Base-by-base conservation (phyloP, 2,113 vertebrate species). In the Vicugna pacos region DNA sequence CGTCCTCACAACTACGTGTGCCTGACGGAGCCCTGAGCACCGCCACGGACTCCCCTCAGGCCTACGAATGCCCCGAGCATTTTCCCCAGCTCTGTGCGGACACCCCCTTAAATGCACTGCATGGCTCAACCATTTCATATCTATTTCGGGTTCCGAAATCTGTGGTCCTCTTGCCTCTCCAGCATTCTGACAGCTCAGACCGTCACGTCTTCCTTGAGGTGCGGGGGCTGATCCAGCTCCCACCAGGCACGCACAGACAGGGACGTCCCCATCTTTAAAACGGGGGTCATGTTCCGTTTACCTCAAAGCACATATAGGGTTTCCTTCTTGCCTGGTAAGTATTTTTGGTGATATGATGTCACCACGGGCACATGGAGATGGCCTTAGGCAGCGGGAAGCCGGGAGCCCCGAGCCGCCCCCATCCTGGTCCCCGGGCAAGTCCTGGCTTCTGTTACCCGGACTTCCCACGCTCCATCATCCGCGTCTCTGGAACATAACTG, bases 71-170 rank as follows among this genome's bases (percentile, higher is more conserved):
- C 79, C 72, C 54, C 19, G 10, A 30, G 50, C 52, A 17, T 16
- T 48, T 2, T 20, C 35, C 4, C 10, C 77, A 42, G 52, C 14
- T 52, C 67, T 67, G 24, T 3, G 19, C 3, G 19, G 60, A 35
- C 8, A 26, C 15, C 19, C n/a, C 26, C 48, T 5, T 11, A 14
- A 58, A 95, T 64, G 81, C 24, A 15, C 14, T 72, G 30, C 2
- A 1, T 30, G 38, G 46, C 3, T 0, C 11, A 17, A 17, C 46
- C 42, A 42, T 1, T n/a, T 46, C 15, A 0, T 5, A 15, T 5
- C 16, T 28, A 32, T 30, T 72, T 50, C 48, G 20, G 64, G 58
- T 20, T 56, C 56, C 38, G 38, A 38, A 38, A 38, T 38, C 65
- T 26, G 10, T 17, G n/a, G 22, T 52, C 0, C 8, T 35, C 30